These are phyloP conservation scores for Psettodes erumei DNA, from an alignment of 2,113 vertebrate species.

Conservation along the genomic window DNA sequence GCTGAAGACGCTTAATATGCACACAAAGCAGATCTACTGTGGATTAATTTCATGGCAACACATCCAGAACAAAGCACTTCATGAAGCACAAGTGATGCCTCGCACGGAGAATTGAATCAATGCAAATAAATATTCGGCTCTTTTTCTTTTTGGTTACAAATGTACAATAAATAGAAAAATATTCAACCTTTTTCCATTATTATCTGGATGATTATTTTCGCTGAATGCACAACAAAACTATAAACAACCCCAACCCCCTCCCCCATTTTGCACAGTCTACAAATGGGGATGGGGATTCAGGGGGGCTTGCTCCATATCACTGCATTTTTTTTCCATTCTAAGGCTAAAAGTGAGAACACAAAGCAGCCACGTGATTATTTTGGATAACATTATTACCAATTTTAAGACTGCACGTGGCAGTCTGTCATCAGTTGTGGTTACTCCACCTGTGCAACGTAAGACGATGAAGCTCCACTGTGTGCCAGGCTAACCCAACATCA, in stretches of 20 bases:
- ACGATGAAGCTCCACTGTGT: neutral
- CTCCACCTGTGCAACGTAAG: neutral
- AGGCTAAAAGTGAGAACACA: constrained; percentile 58
- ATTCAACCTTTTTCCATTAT: constrained; percentile 40
- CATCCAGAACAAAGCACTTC: constrained; percentile 57
- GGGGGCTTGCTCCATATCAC: constrained; percentile 10
- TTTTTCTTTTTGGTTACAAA: constrained; percentile 75
- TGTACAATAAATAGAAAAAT: constrained; percentile 82
- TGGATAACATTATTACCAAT: neutral
- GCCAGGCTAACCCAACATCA: neutral
- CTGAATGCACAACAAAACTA: constrained; percentile 16
- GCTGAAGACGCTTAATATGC: constrained; percentile 43
- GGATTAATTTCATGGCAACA: constrained; percentile 13
- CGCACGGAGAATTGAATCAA: constrained; percentile 27
- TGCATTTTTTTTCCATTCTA: constrained; percentile 30
- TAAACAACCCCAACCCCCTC: constrained; percentile 19
- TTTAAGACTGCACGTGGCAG: neutral
- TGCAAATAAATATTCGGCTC: constrained; percentile 68
- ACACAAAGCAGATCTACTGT: constrained; percentile 26
- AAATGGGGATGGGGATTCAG: constrained; percentile 2
- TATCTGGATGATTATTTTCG: constrained; percentile 28
- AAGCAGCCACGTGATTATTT: constrained; percentile 29
- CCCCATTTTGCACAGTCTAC: constrained; percentile 30
- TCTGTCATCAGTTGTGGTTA: neutral
- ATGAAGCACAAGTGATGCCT: constrained; percentile 37